phyloP scores from a whole-genome alignment of 2,797 vertebrate species.

The Malacoraja senta region DNA sequence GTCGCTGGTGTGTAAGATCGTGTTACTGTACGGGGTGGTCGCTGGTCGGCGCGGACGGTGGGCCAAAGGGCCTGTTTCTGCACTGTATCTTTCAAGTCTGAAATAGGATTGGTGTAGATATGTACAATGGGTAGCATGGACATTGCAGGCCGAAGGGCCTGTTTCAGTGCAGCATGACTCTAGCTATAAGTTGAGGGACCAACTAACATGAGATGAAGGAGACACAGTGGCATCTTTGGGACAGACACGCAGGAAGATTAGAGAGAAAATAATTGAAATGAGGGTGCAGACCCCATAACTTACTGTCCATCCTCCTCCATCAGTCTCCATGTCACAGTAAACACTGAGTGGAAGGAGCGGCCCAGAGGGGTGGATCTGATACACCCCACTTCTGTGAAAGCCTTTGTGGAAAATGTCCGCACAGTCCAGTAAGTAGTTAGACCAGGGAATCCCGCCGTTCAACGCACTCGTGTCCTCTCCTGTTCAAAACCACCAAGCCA shows the following conservation, averaged over 20 bases:
- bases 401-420: background rate
- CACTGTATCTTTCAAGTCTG: no score
- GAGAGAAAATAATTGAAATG: background rate
- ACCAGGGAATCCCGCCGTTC: background rate
- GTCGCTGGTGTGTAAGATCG: no score
- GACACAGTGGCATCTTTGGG: background rate
- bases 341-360: background rate
- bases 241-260: background rate
- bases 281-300: background rate
- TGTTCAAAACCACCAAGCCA: background rate
- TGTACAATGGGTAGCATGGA: no score
- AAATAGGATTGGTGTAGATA: no score
- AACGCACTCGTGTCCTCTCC: background rate
- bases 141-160: no score
- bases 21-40: no score
- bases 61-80: no score
- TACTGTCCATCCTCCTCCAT: slow-evolving; percentile 17
- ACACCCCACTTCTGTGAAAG: background rate
- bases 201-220: no score
- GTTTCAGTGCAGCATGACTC: no score
- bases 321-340: slow-evolving; percentile 14
- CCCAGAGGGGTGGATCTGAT: background rate
- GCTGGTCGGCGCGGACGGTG: no score
- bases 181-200: no score
- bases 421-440: background rate